Base-by-base conservation (phyloP, 2,888 invertebrate species). In the Baronia brevicornis region DNA sequence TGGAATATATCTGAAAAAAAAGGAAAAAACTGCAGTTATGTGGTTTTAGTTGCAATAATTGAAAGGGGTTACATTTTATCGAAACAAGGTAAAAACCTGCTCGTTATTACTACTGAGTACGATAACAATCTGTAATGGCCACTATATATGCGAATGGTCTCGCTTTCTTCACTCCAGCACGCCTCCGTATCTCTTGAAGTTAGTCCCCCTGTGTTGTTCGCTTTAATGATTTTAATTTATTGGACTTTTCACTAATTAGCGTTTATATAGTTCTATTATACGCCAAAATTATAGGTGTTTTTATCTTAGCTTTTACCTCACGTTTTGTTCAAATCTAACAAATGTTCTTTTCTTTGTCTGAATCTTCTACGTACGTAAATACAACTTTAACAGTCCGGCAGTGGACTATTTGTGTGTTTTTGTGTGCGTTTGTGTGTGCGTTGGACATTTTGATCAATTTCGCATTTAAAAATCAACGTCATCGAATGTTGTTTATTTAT, bases 91-190 rank as follows among this genome's bases (percentile, higher is more conserved):
- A n/a, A n/a, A n/a, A n/a, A n/a, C n/a, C n/a, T n/a, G n/a, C n/a
- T n/a, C 19, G 29, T 36, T 23, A 29, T 20, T 14, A 13, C 26
- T 27, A 24, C 10, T 35, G 24, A 14, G 19, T 14, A 17, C 25
- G 27, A 35, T 39, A 33, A 31, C 28, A 19, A 31, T 36, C 36
- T 24, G 20, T 12, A 35, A 34, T 20, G 32, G 33, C n/a, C 21
- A 26, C 50, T 52, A 48, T 59, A 52, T 56, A 56, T 46, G 54
- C 52, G 46, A 39, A 44, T 46, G 56, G 72, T 70, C 55, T 68
- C 71, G 75, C 73, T 71, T 72, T 74, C 73, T 60, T 65, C 61
- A 46, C 44, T 63, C 56, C 58, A 44, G 55, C 48, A 47, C 38
- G 46, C 47, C 52, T 46, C 44, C 43, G 38, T 47, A 43, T 48